A percentile compares a stretch with the other conserved stretches of the same genome.
Conservation (phyloP, 2,888 invertebrate genomes). For the Amphimallon solstitiale region DNA sequence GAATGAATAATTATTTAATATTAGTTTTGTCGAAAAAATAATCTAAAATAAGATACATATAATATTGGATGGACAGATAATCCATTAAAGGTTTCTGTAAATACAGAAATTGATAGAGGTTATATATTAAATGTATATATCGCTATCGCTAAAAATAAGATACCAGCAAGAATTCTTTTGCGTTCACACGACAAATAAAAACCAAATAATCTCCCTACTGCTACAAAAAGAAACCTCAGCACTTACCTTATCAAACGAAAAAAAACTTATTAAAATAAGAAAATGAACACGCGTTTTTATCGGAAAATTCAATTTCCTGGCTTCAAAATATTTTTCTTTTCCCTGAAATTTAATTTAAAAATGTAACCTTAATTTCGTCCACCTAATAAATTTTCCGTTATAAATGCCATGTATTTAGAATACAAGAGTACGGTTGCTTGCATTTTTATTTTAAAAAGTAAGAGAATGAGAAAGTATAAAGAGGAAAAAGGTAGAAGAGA, state of each 20-base stretch:
- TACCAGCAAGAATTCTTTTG: not conserved
- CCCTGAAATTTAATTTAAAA: conserved; percentile 19
- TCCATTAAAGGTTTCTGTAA: not conserved
- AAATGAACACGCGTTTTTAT: conserved; percentile 7
- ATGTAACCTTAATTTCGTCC: conserved; percentile 5
- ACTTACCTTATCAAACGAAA: not conserved
- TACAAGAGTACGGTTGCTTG: not conserved
- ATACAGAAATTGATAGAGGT: too few species aligned
- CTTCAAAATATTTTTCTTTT: conserved; percentile 10
- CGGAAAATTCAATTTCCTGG: conserved; percentile 24
- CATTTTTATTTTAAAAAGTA: too few species aligned
- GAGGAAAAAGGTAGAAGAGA: too few species aligned
- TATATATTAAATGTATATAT: too few species aligned
- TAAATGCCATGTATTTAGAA: not conserved
- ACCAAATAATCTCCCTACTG: not conserved
- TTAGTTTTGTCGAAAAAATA: too few species aligned
- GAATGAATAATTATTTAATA: too few species aligned
- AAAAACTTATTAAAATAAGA: conserved; percentile 6
- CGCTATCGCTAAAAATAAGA: not conserved
- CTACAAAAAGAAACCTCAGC: not conserved
- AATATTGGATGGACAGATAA: not conserved
- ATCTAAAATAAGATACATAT: too few species aligned
- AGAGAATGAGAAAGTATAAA: too few species aligned
- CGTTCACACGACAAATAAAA: not conserved
- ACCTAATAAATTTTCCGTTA: conserved; percentile 4